These are phyloP conservation scores for Hoplodrina ambigua DNA, from an alignment of 2,888 invertebrate species.

Conservation along the genomic window DNA sequence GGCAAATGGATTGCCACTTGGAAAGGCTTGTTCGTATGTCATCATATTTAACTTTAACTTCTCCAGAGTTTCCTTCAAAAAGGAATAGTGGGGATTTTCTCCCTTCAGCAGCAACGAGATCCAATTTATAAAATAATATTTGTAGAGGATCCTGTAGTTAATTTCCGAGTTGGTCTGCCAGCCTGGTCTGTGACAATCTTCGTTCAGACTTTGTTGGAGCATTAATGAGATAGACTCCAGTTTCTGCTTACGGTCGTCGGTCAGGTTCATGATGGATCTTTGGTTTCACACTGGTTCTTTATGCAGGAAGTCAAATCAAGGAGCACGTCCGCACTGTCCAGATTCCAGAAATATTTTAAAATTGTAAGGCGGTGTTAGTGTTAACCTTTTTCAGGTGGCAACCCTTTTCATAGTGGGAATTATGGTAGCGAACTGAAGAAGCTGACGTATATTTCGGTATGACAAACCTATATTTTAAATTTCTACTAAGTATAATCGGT, in stretches of 20 bases:
- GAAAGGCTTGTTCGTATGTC: background rate
- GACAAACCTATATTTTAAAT: background rate
- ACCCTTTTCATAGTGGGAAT: background rate
- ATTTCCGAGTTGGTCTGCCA: background rate
- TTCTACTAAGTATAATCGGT: background rate
- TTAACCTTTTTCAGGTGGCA: background rate
- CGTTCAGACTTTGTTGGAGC: background rate
- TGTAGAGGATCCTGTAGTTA: conserved; percentile 5
- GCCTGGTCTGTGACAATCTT: background rate
- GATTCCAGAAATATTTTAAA: background rate
- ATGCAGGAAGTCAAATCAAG: background rate
- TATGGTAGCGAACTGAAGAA: background rate
- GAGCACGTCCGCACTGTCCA: conserved; percentile 1
- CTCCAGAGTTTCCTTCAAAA: background rate
- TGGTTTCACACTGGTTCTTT: background rate
- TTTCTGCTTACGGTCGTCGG: background rate
- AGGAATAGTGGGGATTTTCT: background rate
- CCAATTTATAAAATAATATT: conserved; percentile 8
- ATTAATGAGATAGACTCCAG: background rate
- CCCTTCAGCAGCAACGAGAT: background rate
- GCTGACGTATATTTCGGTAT: conserved; percentile 2
- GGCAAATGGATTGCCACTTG: background rate
- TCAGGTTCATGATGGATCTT: background rate
- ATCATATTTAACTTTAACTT: background rate
- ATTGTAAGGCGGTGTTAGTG: background rate